Evolutionary conservation across 2,113 vertebrate species (phyloP).

Genomic region (Myocastor coypus): DNA sequence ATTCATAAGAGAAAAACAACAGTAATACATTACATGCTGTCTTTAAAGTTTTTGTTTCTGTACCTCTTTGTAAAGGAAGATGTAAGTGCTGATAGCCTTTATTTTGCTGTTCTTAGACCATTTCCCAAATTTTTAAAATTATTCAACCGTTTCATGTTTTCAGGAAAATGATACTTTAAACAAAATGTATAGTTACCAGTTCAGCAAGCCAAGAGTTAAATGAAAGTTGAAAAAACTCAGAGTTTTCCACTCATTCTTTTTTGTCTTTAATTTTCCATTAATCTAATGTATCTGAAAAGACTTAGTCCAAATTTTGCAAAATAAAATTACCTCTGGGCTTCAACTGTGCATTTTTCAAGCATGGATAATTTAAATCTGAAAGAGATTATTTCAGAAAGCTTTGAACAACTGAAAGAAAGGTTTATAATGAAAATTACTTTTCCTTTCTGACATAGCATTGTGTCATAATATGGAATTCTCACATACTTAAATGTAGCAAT

Average conservation of each 20-base stretch:
- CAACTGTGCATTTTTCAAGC: slow-evolving; percentile 51
- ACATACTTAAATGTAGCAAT: background rate
- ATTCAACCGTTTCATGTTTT: background rate
- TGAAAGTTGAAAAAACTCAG: background rate
- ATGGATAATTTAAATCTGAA: slow-evolving; percentile 72
- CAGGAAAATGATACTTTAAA: slow-evolving; percentile 26
- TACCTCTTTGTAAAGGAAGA: background rate
- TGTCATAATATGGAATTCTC: slow-evolving; percentile 55
- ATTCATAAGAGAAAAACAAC: too few species aligned
- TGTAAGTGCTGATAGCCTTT: background rate
- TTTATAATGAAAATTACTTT: slow-evolving; percentile 66
- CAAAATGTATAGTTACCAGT: background rate
- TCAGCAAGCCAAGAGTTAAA: slow-evolving; percentile 37
- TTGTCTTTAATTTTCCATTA: slow-evolving; percentile 51
- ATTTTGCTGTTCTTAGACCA: background rate
- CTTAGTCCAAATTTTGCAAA: slow-evolving; percentile 66
- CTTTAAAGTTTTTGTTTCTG: too few species aligned
- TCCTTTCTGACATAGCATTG: slow-evolving; percentile 15
- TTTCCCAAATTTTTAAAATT: background rate
- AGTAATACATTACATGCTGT: too few species aligned
- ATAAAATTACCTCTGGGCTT: slow-evolving; percentile 69
- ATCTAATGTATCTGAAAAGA: slow-evolving; percentile 58
- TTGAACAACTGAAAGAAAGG: slow-evolving; percentile 56
- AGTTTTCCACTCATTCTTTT: slow-evolving; percentile 6
- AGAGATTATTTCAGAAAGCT: slow-evolving; percentile 60